Evolutionary conservation across 1,140 invertebrate species (phyloP), one percentile per base, ranked within the genome.

Genomic region (Neotoxoptera formosana): DNA sequence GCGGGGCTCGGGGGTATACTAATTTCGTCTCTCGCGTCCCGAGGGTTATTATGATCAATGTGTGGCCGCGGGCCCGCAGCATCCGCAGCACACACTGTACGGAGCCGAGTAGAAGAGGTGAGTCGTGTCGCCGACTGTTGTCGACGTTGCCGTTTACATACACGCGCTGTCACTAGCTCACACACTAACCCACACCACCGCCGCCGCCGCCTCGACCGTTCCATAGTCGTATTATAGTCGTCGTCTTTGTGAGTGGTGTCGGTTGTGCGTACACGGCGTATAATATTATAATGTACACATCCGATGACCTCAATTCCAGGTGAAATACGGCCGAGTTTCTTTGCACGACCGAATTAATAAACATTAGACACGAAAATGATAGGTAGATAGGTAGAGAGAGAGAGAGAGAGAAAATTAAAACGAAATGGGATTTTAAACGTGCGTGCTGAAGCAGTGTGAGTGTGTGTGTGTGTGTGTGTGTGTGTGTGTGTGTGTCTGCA

Each of bases 301-400:
- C 91, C 91, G 90, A 83, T 93, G 91, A 93, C 91, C 91, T 93
- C 91, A 56, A 93, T 93, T 93, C 48, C 91, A 93, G 91, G 91
- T 93, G 91, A 84, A 93, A 84, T 93, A 83, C 91, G 81, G 48
- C 81, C 91, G 76, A 93, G 91, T 93, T 93, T 93, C 91, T 83
- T 93, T 56, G 90, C 76, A 92, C 89, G 89, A 90, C 89, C 89
- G 56, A 90, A 90, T 90, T 90, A 90, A 45, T 45, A 90, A 67
- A 90, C 89, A 67, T 90, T 67, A 30, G 36, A 76, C 30, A 76
- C 60, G n/a, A 76, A n/a, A 67, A 76, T n/a, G 11, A 67, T 67
- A n/a, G 48, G 14, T 51, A 51, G 36, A 90, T 0, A 45, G 30
- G 9, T 20, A 2, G 30, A 20, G 83, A 7, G 47, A 23, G 47